Percentiles rank a stretch among this genome's conserved stretches.
phyloP scores from a whole-genome alignment of 2,113 vertebrate species.

The Podocnemis expansa region DNA sequence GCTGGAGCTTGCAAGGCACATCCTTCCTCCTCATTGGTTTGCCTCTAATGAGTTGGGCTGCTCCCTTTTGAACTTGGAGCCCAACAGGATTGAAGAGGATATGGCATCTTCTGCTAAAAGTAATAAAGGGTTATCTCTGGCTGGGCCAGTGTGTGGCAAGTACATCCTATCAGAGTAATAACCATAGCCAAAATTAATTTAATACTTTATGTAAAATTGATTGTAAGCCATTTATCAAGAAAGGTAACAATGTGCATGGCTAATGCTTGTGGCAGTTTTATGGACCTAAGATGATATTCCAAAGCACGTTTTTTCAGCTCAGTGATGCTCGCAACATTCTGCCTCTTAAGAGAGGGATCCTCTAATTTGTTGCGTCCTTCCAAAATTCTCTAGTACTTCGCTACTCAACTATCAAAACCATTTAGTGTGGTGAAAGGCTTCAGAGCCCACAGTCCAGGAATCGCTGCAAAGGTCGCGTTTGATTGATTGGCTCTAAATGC shows the following conservation, averaged over 20 bases:
- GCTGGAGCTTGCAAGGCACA: too few relatives aligned
- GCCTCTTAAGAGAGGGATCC: not conserved
- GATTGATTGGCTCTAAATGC: rapidly evolving
- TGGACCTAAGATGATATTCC: not conserved
- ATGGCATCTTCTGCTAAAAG: too few relatives aligned
- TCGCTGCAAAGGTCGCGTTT: not conserved
- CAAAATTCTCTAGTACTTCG: not conserved
- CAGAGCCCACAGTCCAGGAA: not conserved
- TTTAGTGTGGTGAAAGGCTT: not conserved
- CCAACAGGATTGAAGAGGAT: too few relatives aligned
- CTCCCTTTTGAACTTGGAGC: too few relatives aligned
- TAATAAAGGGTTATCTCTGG: too few relatives aligned
- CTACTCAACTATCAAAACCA: not conserved
- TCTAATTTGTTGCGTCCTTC: not conserved
- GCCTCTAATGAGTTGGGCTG: too few relatives aligned
- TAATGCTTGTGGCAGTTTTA: not conserved
- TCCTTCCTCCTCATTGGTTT: too few relatives aligned
- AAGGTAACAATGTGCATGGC: rapidly evolving
- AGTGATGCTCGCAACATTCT: not conserved
- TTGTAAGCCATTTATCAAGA: not conserved
- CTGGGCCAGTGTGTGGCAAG: too few relatives aligned
- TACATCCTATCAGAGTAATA: not conserved
- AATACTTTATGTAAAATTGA: not conserved
- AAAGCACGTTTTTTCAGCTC: not conserved
- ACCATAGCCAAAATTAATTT: not conserved